phyloP scores from a whole-genome alignment of 2,797 vertebrate species.

The Propithecus deckenii region DNA sequence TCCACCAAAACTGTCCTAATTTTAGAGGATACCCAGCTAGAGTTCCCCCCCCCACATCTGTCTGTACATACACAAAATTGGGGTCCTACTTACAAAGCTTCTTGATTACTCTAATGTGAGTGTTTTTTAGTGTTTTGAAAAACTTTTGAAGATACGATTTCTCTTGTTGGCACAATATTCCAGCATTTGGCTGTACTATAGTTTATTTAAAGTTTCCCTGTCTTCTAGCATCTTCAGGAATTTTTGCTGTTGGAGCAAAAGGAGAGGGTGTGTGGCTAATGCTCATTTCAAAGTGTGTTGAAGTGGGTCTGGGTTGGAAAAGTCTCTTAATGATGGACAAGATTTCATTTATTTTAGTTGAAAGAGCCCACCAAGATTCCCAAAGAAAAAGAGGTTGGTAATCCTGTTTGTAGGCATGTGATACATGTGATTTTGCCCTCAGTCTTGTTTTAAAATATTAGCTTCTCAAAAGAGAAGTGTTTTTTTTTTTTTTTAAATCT shows the following conservation, averaged over 20 bases:
- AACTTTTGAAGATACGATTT: neutral
- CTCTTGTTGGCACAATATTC: neutral
- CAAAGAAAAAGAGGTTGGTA: neutral
- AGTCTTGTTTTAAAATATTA: neutral
- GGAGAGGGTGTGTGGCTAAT: neutral
- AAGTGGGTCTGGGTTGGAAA: neutral
- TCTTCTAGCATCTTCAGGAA: neutral
- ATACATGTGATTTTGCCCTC: neutral
- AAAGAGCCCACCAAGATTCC: neutral
- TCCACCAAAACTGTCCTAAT: neutral
- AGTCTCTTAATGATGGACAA: neutral
- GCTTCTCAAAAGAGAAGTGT: neutral
- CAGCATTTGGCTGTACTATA: neutral
- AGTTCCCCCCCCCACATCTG: neutral
- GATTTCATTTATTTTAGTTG: neutral
- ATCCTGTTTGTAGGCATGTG: neutral
- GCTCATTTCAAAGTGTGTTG: rapidly evolving
- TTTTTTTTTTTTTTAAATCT: neutral
- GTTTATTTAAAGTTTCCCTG: neutral
- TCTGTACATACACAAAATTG: rapidly evolving
- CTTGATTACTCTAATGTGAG: neutral
- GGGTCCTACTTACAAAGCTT: neutral
- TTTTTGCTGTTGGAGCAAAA: neutral
- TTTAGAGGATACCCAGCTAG: neutral
- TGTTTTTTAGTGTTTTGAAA: neutral